phyloP scores from a whole-genome alignment of 2,888 invertebrate species.

The Apamea anceps region DNA sequence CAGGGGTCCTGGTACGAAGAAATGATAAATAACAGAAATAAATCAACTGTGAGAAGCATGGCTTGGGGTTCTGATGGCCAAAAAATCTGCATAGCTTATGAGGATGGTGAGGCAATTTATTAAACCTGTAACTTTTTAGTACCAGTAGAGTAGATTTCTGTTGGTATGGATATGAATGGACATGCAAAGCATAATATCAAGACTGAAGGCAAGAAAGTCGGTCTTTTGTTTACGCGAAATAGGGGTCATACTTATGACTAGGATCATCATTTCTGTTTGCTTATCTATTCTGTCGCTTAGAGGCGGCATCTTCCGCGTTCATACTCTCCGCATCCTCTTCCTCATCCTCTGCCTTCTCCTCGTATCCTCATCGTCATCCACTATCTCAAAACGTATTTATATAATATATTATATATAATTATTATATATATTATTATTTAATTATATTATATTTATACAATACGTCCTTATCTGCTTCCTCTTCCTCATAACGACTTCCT shows the following conservation, averaged over 20 bases:
- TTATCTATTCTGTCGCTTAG: not conserved
- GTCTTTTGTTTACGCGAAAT: not conserved
- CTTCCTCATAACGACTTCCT: no score
- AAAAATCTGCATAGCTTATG: conserved; percentile 99
- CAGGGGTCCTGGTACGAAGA: conserved; percentile 99
- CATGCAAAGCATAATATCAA: not conserved
- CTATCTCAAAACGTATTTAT: no score
- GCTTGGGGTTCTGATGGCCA: conserved; percentile 99
- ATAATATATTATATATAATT: no score
- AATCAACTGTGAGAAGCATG: conserved; percentile 98
- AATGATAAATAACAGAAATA: conserved; percentile 99
- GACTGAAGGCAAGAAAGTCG: not conserved
- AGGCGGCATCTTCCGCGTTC: not conserved
- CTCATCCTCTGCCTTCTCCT: no score
- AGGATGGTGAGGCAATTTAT: conserved; percentile 93
- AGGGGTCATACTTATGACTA: not conserved
- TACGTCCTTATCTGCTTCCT: no score
- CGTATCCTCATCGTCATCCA: no score
- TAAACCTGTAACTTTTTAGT: not conserved
- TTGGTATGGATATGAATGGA: not conserved
- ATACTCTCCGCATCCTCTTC: no score
- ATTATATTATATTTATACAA: no score
- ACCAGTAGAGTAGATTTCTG: not conserved
- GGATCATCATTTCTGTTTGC: not conserved
- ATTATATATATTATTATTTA: no score